Base-by-base conservation (phyloP, 2,888 invertebrate species). In the Apotomis turbidana region DNA sequence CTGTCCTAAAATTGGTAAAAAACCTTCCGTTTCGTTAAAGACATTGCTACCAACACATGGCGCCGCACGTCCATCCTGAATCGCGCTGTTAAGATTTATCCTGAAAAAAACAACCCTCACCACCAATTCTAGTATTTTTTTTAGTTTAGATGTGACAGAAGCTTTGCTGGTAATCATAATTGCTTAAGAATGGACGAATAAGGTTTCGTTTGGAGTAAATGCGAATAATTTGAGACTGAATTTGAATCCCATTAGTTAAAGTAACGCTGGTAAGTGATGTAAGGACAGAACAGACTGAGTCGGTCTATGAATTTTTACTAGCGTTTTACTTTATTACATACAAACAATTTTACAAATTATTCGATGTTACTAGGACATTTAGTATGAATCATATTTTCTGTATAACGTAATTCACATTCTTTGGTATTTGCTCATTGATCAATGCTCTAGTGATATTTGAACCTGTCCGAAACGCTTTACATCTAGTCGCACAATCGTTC, bases 291-390 rank as follows among this genome's bases (percentile, higher is more conserved):
- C 78, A 80, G 82, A 82, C 82, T 84, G 81, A 83, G 74, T 70
- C 71, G 80, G 83, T 85, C 83, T 81, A 81, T 78, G 69, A 76
- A 75, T 79, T 80, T 76, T 77, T 76, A 73, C 59, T 59, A 54
- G 59, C 15, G 41, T 15, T 63, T 64, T 69, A 62, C 59, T 69
- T 69, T 69, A 69, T 58, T n/a, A 51, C 10, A 41, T 64, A 64
- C 68, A 59, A 54, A 44, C 41, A 55, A 46, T 38, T 69, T 68
- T 64, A 59, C 63, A 44, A 71, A 49, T 51, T 68, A 68, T 49
- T 60, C 57, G n/a, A 68, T 68, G 58, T 68, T 62, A 68, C 36
- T 68, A 72, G 63, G 55, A 59, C 27, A 68, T 68, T 63, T 72
- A 72, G 68, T 51, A 55, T 60, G 59, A 59, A 59, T 8, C 55